Base-by-base conservation (phyloP, 2,888 invertebrate species). In the Drosophila nr. perissopoda region DNA sequence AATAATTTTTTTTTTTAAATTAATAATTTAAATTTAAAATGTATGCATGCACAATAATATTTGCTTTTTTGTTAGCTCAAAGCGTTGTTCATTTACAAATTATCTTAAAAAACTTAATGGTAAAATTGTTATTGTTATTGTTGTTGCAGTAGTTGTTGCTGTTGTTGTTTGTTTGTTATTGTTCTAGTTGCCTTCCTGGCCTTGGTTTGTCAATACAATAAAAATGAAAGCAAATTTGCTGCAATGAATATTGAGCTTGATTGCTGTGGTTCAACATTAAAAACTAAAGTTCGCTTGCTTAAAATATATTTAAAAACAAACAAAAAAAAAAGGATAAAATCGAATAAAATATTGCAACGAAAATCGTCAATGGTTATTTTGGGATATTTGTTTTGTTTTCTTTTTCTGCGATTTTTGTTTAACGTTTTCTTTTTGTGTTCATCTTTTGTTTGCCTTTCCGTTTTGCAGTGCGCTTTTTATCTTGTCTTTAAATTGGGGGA, bases 171-270 rank as follows among this genome's bases (percentile, higher is more conserved):
- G 52, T 51, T 31, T 31, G 31, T 31, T 31, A 31, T 31, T 70
- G 53, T 51, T 74, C 29, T 65, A 51, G 63, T 63, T 67, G 79
- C 80, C 80, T 80, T 80, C 80, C 49, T 80, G 83, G 83, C 79
- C 33, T 68, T 69, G 61, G 48, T 68, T 80, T 77, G 78, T 78
- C 78, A 81, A 66, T 78, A 68, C 33, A 78, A 65, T 78, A 77
- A 78, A 78, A 62, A 58, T 29, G 61, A 48, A 42, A 48, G 61
- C 54, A 49, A 60, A 27, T 16, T 57, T 57, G 56, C 48, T 51
- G 57, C 31, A 60, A 45, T 72, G 45, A 40, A 31, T 33, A 67
- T 63, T 73, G 57, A 77, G 63, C 59, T 76, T 40, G 45, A 33
- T 62, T 51, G 54, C 53, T 33, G 38, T 68, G 34, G 33, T 48